Percentiles rank a stretch among this genome's conserved stretches.
phyloP scores from a whole-genome alignment of 2,113 vertebrate species.

The Macrotis lagotis region DNA sequence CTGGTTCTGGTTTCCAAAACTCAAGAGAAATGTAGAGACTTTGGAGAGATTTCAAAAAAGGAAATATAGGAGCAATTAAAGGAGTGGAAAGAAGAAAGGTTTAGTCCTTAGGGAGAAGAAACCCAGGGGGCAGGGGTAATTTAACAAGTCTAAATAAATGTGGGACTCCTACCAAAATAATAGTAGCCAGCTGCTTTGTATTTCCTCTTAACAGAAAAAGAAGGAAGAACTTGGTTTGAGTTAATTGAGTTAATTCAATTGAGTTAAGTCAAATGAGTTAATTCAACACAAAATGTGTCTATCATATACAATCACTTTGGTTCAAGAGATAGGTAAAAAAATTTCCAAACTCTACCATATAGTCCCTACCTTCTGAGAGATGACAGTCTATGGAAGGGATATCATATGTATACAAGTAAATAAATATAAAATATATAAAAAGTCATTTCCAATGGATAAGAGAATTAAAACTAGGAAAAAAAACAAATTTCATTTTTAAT shows the following conservation, averaged over 20 bases:
- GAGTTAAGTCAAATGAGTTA: too few species aligned
- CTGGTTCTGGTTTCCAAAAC: not conserved
- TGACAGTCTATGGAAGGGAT: not conserved
- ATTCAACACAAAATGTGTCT: not conserved
- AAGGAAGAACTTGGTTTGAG: not conserved
- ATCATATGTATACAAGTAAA: not conserved
- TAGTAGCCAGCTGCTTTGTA: not conserved
- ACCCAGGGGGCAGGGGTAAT: not conserved
- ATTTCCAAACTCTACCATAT: too few species aligned
- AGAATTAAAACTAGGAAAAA: not conserved
- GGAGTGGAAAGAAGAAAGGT: not conserved
- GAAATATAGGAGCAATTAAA: constrained; percentile 2
- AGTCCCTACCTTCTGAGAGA: not conserved
- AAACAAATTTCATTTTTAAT: not conserved
- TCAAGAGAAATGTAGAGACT: not conserved
- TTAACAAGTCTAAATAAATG: not conserved
- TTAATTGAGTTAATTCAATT: too few species aligned
- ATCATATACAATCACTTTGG: not conserved
- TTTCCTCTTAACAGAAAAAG: not conserved
- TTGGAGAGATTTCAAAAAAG: not conserved
- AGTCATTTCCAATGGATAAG: not conserved
- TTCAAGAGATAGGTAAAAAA: not conserved
- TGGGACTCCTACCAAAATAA: not conserved
- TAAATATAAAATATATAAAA: not conserved
- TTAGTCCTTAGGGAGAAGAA: not conserved